Evolutionary conservation across 2,888 invertebrate genomes (phyloP), one percentile per base, ranked within the genome.

Genomic region (Autographa pulchrina): DNA sequence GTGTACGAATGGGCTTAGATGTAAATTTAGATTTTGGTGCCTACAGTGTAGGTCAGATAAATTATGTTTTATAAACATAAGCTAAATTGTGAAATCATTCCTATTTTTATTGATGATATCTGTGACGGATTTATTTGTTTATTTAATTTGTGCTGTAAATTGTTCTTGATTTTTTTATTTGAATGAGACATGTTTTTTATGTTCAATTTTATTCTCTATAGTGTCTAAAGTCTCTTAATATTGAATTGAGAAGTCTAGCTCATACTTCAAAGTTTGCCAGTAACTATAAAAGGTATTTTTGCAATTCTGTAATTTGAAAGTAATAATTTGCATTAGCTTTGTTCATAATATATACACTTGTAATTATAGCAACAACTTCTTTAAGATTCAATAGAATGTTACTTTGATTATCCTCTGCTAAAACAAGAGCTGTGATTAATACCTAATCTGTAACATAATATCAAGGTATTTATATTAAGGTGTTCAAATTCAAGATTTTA

Each of bases 81-180:
- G 18, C 56, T 20, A 38, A 59, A 48, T 25, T 18, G 31, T 65
- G 32, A 61, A 63, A 68, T 81, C 78, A 78, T 78, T 78, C 78
- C 81, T 77, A 64, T 67, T 41, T 65, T 67, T 64, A 52, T 31
- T 58, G 20, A 6, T 59, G 25, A 3, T 11, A 14, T 68, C 20
- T 60, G 7, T 68, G 54, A 60, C 5, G 11, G 38, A n/a, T 48
- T 59, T 48, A 25, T 56, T 54, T 54, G 38, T 2, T 52, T 31
- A 14, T 20, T 18, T 32, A 61, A 9, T 74, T 52, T 32, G 63
- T 63, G 54, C 69, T 67, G 61, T 58, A 25, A 61, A 54, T 48
- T 62, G 61, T 52, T 38, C 16, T 18, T 43, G 60, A 20, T 58
- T 60, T 41, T 64, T 31, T 25, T 38, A 14, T 20, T 31, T 65